A percentile compares a stretch with the other conserved stretches of the same genome.
phyloP scores from a whole-genome alignment of 2,113 vertebrate species.

The Neopipo cinnamomea region DNA sequence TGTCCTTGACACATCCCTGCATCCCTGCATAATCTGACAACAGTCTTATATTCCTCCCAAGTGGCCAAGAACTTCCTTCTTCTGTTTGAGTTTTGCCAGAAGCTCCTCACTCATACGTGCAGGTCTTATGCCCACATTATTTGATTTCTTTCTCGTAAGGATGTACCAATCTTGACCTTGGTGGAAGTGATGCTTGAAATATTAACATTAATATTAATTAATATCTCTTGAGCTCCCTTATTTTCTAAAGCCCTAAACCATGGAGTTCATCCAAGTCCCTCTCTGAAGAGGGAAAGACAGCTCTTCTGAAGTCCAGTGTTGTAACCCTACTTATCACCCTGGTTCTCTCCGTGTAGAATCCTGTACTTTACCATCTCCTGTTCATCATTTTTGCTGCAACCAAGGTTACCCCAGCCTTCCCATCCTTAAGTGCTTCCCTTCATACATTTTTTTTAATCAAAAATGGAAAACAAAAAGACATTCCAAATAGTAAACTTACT shows the following conservation, averaged over 20 bases:
- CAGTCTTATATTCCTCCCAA: neutral
- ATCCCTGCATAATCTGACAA: neutral
- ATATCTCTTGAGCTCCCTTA: neutral
- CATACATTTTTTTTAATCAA: neutral
- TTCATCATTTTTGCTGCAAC: neutral
- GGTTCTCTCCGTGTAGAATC: neutral
- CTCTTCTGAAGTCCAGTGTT: neutral
- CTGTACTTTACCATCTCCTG: neutral
- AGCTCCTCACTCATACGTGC: neutral
- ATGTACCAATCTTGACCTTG: neutral
- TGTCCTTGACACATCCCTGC: neutral
- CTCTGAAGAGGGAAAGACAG: neutral
- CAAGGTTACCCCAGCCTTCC: neutral
- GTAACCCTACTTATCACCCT: neutral
- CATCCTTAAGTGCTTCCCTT: neutral
- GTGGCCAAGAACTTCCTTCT: neutral
- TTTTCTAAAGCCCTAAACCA: neutral
- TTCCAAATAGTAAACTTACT: neutral
- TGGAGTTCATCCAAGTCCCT: neutral
- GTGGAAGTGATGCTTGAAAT: neutral
- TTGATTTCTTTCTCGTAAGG: neutral
- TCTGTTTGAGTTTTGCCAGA: neutral
- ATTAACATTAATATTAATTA: neutral
- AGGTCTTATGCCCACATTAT: neutral
- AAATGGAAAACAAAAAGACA: neutral